Percentiles rank a stretch among this genome's conserved stretches.
Conservation (phyloP, 2,113 vertebrate species). For the Scomber japonicus region DNA sequence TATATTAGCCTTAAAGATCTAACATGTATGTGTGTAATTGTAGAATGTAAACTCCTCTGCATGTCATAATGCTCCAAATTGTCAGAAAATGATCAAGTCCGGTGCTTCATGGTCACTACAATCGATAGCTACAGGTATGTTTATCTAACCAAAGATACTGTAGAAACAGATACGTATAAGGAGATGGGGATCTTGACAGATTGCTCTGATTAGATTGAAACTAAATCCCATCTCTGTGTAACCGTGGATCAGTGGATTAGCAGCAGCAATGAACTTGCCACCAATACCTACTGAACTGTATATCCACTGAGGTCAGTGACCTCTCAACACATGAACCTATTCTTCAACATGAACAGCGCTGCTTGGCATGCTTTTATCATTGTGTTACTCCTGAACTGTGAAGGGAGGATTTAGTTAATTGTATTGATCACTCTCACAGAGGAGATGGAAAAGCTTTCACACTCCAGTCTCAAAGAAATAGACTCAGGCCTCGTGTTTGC, state of each 20-base stretch:
- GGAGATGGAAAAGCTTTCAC: slow-evolving; percentile 44
- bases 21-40: too few species aligned
- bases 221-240: slow-evolving; percentile 35
- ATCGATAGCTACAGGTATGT: neutral
- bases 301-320: slow-evolving; percentile 22
- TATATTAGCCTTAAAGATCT: too few species aligned
- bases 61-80: too few species aligned
- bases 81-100: too few species aligned
- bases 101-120: too few species aligned
- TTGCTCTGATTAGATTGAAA: slow-evolving; percentile 41
- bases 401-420: neutral
- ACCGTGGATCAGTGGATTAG: slow-evolving; percentile 42
- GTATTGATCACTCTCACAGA: slow-evolving; percentile 27
- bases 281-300: neutral
- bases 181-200: slow-evolving; percentile 12
- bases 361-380: neutral
- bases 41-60: too few species aligned
- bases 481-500: neutral
- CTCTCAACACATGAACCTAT: neutral
- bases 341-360: slow-evolving; percentile 2
- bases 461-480: slow-evolving; percentile 5
- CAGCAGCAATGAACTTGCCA: slow-evolving; percentile 4
- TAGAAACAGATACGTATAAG: neutral
- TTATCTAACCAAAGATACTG: too few species aligned
- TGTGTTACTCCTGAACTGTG: slow-evolving; percentile 13